Percentiles rank a stretch among this genome's conserved stretches.
Evolutionary conservation across 2,797 vertebrate genomes (phyloP).

Genomic region (Sebastes itinus): DNA sequence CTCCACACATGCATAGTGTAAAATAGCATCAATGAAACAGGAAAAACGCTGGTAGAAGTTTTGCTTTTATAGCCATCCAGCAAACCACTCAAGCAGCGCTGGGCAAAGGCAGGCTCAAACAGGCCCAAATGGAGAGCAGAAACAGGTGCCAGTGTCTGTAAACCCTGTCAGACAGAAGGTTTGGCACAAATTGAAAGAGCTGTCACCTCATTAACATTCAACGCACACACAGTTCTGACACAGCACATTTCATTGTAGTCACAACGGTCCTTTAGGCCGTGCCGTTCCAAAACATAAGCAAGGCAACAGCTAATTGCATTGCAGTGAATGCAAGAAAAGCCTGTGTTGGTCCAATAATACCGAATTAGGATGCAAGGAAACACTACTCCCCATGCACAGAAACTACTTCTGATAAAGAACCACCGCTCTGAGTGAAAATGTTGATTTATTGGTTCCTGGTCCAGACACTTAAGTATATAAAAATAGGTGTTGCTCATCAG

Average conservation of each 20-base stretch:
- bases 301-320: constrained; percentile 63
- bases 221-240: constrained; percentile 60
- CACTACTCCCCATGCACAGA: background rate
- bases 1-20: background rate
- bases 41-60: background rate
- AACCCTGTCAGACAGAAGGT: constrained; percentile 36
- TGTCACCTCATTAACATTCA: constrained; percentile 65
- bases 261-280: constrained; percentile 50
- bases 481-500: constrained; percentile 3
- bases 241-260: constrained; percentile 69
- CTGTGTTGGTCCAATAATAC: constrained; percentile 32
- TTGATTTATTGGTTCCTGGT: background rate
- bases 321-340: constrained; percentile 44
- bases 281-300: constrained; percentile 51
- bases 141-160: constrained; percentile 48
- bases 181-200: constrained; percentile 64
- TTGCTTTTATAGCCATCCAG: constrained; percentile 29
- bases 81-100: constrained; percentile 20
- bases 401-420: background rate
- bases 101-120: constrained; percentile 40
- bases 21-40: constrained; percentile 27
- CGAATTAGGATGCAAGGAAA: constrained; percentile 31
- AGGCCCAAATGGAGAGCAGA: constrained; percentile 21
- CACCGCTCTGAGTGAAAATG: background rate
- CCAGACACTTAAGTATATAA: background rate